A percentile compares a stretch with the other conserved stretches of the same genome.
phyloP scores from a whole-genome alignment of 1,140 invertebrate genomes.

The Lerema accius region DNA sequence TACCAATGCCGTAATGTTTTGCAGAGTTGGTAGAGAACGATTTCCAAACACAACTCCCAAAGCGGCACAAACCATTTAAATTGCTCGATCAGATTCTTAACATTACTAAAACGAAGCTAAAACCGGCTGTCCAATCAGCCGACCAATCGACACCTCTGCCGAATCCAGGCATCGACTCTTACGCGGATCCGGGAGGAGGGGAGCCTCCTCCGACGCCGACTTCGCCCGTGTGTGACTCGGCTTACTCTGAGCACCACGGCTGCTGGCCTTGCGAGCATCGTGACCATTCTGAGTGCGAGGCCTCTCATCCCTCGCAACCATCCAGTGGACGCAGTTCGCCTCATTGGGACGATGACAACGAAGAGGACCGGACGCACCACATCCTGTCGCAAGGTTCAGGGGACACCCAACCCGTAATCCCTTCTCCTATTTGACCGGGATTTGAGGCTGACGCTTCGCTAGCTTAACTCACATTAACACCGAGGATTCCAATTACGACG shows the following conservation, averaged over 20 bases:
- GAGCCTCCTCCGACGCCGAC: conserved; percentile 73
- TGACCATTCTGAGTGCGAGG: conserved; percentile 63
- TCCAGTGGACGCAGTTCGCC: conserved; percentile 83
- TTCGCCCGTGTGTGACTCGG: conserved; percentile 77
- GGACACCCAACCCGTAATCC: conserved; percentile 41
- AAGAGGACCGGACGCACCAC: conserved; percentile 66
- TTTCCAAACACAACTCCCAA: conserved; percentile 44
- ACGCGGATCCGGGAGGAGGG: conserved; percentile 73
- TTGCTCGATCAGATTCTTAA: conserved; percentile 50
- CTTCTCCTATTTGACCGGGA: conserved; percentile 52
- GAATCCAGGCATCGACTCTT: conserved; percentile 73
- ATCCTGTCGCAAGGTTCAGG: conserved; percentile 74
- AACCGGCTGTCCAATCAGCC: conserved; percentile 47
- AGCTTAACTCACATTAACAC: conserved; percentile 23
- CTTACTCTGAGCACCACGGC: conserved; percentile 82
- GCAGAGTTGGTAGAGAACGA: conserved; percentile 51
- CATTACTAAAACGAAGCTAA: conserved; percentile 56
- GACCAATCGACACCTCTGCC: conserved; percentile 48
- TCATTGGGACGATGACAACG: conserved; percentile 80
- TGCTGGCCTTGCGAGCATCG: conserved; percentile 79
- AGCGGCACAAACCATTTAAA: conserved; percentile 46
- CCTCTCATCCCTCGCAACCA: conserved; percentile 58
- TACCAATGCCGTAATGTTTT: conserved; percentile 48
- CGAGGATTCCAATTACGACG: conserved; percentile 3
- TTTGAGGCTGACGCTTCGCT: conserved; percentile 58